These are phyloP conservation scores for Blennius ocellaris DNA, from an alignment of 2,113 vertebrate species.

Conservation along the genomic window DNA sequence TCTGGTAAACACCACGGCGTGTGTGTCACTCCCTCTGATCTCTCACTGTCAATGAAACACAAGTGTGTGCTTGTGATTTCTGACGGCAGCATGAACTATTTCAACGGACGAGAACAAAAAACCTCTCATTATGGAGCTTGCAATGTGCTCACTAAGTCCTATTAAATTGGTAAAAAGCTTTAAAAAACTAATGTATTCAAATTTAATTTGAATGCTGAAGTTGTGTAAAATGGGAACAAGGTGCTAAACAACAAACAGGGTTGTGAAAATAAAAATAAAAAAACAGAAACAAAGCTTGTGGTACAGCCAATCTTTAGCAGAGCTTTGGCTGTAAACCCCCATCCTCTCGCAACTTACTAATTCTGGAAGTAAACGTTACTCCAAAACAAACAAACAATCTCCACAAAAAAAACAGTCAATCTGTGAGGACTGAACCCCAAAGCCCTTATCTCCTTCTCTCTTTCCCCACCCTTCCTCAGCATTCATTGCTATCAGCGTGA, in stretches of 20 bases:
- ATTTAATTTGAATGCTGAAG: no score
- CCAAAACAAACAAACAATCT: conserved; percentile 19
- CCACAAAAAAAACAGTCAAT: conserved; percentile 12
- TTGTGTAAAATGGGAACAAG: no score
- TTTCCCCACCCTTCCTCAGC: conserved; percentile 59
- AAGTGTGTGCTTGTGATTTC: neutral
- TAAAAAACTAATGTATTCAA: no score
- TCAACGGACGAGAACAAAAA: neutral
- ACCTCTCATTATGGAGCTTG: no score
- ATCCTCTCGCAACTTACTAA: conserved; percentile 57
- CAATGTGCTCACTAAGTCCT: no score
- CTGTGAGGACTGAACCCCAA: neutral
- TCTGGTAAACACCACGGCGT: conserved; percentile 16
- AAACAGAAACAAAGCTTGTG: no score
- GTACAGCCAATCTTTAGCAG: conserved; percentile 9
- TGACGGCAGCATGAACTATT: conserved; percentile 1
- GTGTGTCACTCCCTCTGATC: conserved; percentile 1
- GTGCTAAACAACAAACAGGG: no score
- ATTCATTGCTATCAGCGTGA: conserved; percentile 47
- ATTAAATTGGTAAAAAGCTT: no score
- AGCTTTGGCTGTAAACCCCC: conserved; percentile 38
- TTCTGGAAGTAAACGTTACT: conserved; percentile 65
- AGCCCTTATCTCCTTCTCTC: conserved; percentile 56
- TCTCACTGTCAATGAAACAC: conserved; percentile 39
- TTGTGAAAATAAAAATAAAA: no score